phyloP scores from a whole-genome alignment of 1,140 invertebrate species.

The Leptinotarsa lineolata region DNA sequence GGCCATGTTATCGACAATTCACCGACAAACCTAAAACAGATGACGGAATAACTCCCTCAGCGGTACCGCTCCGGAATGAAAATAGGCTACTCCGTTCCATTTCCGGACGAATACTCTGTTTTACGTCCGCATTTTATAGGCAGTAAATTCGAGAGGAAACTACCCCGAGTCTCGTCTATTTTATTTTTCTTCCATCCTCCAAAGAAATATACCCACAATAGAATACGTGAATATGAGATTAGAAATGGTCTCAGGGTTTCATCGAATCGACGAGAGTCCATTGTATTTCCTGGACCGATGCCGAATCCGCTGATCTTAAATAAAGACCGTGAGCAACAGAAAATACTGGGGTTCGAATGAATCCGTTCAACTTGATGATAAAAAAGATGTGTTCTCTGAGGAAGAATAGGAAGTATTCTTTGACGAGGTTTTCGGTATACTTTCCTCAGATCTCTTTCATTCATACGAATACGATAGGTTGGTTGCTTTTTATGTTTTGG shows the following conservation, averaged over 20 bases:
- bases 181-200: background rate
- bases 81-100: too few species aligned
- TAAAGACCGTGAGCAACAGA: slow-evolving; percentile 10
- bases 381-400: background rate
- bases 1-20: too few species aligned
- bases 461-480: background rate
- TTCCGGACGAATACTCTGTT: too few species aligned
- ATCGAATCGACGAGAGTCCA: background rate
- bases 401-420: background rate
- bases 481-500: too few species aligned
- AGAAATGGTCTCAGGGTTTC: slow-evolving; percentile 8
- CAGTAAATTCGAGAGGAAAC: background rate
- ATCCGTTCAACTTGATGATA: slow-evolving; percentile 11
- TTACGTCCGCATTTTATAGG: too few species aligned
- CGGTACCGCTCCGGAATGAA: too few species aligned
- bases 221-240: slow-evolving; percentile 21
- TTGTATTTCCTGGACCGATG: slow-evolving; percentile 1
- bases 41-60: too few species aligned
- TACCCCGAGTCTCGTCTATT: background rate
- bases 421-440: background rate
- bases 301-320: background rate
- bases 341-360: slow-evolving; percentile 3
- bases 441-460: background rate
- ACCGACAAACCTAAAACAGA: too few species aligned
- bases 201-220: slow-evolving; percentile 15